Percentiles rank a stretch among this genome's conserved stretches.
phyloP scores from a whole-genome alignment of 2,113 vertebrate species.

The Nerophis ophidion region DNA sequence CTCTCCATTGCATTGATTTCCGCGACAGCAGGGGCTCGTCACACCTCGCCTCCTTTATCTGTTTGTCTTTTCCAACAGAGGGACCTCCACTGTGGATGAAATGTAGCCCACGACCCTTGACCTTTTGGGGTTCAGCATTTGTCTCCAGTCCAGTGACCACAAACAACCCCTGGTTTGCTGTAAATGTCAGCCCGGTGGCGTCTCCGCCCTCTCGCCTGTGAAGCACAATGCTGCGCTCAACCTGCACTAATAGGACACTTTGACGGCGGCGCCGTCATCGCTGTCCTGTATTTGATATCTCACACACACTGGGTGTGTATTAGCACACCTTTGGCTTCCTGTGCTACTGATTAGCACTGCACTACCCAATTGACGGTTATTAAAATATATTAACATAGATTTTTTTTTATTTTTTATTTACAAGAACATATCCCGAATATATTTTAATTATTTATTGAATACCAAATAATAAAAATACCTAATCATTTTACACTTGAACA shows the following conservation, averaged over 20 bases:
- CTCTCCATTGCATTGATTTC: constrained; percentile 50
- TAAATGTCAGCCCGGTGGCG: constrained; percentile 66
- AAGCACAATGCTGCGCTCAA: constrained; percentile 57
- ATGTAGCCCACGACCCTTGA: constrained; percentile 62
- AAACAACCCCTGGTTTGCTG: constrained; percentile 68
- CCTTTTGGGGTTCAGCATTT: constrained; percentile 58
- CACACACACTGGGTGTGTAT: background rate
- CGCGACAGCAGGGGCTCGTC: constrained; percentile 43
- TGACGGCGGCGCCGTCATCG: constrained; percentile 49
- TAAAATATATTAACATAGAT: no score
- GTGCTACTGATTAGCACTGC: background rate
- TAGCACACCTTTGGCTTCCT: background rate
- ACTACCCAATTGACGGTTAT: no score
- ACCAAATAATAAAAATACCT: no score
- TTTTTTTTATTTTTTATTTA: no score
- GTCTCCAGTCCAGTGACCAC: constrained; percentile 71
- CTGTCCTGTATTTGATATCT: constrained; percentile 43
- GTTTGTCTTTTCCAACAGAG: constrained; percentile 71
- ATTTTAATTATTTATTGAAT: no score
- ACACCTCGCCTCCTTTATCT: constrained; percentile 57
- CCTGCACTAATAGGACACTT: constrained; percentile 64
- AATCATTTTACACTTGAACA: no score
- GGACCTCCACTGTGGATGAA: constrained; percentile 62
- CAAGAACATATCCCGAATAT: no score
- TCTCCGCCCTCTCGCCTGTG: constrained; percentile 52